Evolutionary conservation across 1,140 invertebrate species (phyloP), one percentile per base, ranked within the genome.

Genomic region (Intoshia linei): DNA sequence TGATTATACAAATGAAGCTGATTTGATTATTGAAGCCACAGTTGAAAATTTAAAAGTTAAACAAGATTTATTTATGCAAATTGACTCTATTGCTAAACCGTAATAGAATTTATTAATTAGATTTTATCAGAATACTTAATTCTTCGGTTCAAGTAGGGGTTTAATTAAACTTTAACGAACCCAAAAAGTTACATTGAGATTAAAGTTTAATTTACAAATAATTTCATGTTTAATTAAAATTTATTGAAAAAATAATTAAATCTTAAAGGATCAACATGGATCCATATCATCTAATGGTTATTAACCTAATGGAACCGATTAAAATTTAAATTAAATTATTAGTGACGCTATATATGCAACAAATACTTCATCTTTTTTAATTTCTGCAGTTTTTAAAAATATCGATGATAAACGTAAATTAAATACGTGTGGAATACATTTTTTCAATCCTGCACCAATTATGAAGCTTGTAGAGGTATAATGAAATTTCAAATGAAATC

Each of bases 381-480:
- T 27, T 27, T 10, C 25, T 10, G 10, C 10, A n/a, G 10, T 27
- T n/a, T 10, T n/a, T 10, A n/a, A 10, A n/a, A n/a, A 10, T 10
- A 27, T n/a, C 25, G 10, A n/a, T 27, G 10, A n/a, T 10, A 10
- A 10, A 27, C 10, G n/a, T 27, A n/a, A 10, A 10, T 10, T 27
- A 10, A 27, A n/a, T n/a, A n/a, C n/a, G n/a, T n/a, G 68, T 32
- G 74, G 75, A 5, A 59, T 81, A 10, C 76, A 83, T 58, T 83
- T 81, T 55, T 83, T 83, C 56, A 81, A 79, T 56, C 77, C 77
- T 10, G 77, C 59, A 1, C 74, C 75, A 1, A 65, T 81, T 20
- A 81, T 83, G 76, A 75, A 76, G 49, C 58, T 83, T 0, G 52
- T 83, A 5, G 76, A 81, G 60, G 62, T 66, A 38, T 43, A 42